Evolutionary conservation across 2,888 invertebrate genomes (phyloP).

Genomic region (Xiphydria camelus): DNA sequence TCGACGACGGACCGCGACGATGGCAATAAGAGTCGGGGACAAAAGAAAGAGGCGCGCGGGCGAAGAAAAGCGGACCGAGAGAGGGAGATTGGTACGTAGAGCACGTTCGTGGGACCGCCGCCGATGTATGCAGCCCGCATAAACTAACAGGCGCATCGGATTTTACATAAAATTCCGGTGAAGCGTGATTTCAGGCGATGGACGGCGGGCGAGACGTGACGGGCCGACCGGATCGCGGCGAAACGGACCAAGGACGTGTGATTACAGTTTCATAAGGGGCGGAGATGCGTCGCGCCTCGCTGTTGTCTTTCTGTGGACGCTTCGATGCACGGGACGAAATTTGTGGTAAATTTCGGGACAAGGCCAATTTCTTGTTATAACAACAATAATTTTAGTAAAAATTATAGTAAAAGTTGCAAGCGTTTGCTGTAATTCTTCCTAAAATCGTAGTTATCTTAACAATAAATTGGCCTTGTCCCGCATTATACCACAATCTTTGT

Average conservation of each 20-base stretch:
- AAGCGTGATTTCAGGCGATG: slow-evolving; percentile 50
- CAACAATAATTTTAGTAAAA: no score
- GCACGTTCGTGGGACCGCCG: slow-evolving; percentile 53
- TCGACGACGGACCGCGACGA: no score
- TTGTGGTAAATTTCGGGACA: no score
- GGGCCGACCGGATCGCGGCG: slow-evolving; percentile 41
- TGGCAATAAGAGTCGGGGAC: no score
- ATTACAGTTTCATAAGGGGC: no score
- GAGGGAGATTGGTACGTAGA: slow-evolving; percentile 51
- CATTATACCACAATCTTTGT: no score
- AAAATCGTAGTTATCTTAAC: no score
- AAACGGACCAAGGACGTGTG: slow-evolving; percentile 32
- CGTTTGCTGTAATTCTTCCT: no score
- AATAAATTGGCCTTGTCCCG: no score
- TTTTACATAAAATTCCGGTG: slow-evolving; percentile 56
- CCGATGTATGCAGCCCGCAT: slow-evolving; percentile 58
- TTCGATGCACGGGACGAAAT: no score
- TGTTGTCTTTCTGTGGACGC: slow-evolving; percentile 19
- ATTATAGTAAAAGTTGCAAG: no score
- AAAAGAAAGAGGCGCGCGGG: slow-evolving; percentile 28
- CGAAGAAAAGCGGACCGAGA: slow-evolving; percentile 33
- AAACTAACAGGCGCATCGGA: slow-evolving; percentile 58
- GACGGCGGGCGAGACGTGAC: slow-evolving; percentile 51
- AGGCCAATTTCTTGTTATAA: no score
- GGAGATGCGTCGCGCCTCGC: slow-evolving; percentile 6